Percentiles rank a stretch among this genome's conserved stretches.
phyloP scores from a whole-genome alignment of 2,888 invertebrate genomes.

The Helicoverpa assulta region DNA sequence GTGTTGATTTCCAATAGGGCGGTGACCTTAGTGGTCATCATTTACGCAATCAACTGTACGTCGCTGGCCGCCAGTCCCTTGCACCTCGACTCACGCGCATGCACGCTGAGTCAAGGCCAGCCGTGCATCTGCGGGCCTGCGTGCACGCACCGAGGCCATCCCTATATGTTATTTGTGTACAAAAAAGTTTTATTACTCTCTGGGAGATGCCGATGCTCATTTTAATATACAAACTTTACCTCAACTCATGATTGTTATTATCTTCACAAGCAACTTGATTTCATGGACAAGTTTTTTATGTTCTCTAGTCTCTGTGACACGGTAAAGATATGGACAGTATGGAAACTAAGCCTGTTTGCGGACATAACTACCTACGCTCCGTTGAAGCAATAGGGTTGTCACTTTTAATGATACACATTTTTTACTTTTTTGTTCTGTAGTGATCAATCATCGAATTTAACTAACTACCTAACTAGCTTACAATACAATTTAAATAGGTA shows the following conservation, averaged over 20 bases:
- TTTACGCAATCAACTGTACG: constrained; percentile 23
- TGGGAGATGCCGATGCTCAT: constrained; percentile 48
- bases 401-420: too few relatives aligned
- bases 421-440: too few relatives aligned
- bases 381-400: too few relatives aligned
- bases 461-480: too few relatives aligned
- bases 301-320: too few relatives aligned
- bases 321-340: too few relatives aligned
- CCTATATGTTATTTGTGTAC: constrained; percentile 69
- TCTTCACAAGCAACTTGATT: constrained; percentile 3
- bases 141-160: constrained; percentile 66
- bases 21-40: constrained; percentile 17
- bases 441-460: too few relatives aligned
- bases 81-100: constrained; percentile 48
- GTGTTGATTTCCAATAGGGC: constrained; percentile 13
- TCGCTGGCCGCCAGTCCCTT: constrained; percentile 54
- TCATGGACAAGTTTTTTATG: constrained; percentile 18
- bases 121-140: constrained; percentile 68
- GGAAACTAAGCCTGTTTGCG: too few relatives aligned
- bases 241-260: constrained; percentile 37
- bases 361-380: too few relatives aligned
- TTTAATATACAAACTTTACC: constrained; percentile 45
- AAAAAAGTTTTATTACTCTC: constrained; percentile 67
- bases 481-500: too few relatives aligned
- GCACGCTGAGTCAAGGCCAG: constrained; percentile 71